These are phyloP conservation scores for Protonibea diacanthus DNA, from an alignment of 2,797 vertebrate genomes.

Conservation along the genomic window DNA sequence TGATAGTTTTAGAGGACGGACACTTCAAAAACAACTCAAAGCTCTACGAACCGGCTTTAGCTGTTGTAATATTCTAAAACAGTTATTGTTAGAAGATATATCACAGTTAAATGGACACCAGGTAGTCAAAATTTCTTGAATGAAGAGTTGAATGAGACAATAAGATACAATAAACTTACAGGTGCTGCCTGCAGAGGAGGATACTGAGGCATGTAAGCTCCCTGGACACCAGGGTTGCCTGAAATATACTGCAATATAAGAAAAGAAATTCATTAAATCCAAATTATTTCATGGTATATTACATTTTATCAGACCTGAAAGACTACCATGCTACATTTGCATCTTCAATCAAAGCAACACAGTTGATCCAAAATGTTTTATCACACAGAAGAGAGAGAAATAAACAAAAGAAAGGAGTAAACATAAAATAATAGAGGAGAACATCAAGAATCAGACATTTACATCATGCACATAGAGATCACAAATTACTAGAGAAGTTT, in stretches of 20 bases:
- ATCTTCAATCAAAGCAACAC: neutral
- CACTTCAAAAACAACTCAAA: slow-evolving; percentile 48
- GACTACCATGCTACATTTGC: neutral
- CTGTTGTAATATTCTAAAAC: slow-evolving; percentile 35
- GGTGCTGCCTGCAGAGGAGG: slow-evolving; percentile 92
- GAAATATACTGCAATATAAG: slow-evolving; percentile 92
- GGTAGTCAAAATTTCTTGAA: slow-evolving; percentile 7
- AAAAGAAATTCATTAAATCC: slow-evolving; percentile 1
- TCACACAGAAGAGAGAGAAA: neutral
- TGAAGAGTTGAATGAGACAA: slow-evolving; percentile 8
- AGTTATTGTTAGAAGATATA: slow-evolving; percentile 43
- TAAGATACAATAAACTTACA: slow-evolving; percentile 74
- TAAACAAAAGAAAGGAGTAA: neutral
- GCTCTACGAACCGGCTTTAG: slow-evolving; percentile 12
- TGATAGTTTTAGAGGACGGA: slow-evolving; percentile 51
- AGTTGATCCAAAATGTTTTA: neutral
- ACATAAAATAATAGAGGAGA: too few species aligned
- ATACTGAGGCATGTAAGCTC: slow-evolving; percentile 97
- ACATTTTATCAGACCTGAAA: neutral
- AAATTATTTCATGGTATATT: neutral
- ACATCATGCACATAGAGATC: neutral
- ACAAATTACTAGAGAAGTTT: neutral
- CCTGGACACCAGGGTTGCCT: slow-evolving; percentile 95
- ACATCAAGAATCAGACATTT: neutral
- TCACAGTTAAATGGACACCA: slow-evolving; percentile 19